A percentile compares a stretch with the other conserved stretches of the same genome.
Evolutionary conservation across 2,113 vertebrate genomes (phyloP).

Genomic region (Rafetus swinhoei): DNA sequence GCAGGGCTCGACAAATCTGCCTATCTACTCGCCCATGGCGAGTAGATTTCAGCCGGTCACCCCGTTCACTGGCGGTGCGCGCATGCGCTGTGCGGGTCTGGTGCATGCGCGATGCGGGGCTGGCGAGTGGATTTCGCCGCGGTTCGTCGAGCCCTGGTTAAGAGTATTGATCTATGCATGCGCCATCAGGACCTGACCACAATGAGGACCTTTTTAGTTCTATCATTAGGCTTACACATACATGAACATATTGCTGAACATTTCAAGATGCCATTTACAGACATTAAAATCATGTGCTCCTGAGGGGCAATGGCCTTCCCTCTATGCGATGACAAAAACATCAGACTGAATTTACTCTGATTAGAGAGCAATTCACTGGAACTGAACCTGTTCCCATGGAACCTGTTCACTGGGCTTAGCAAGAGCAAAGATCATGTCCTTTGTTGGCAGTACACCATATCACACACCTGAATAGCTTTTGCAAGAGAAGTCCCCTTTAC

Average conservation of each 20-base stretch:
- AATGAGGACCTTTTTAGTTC: neutral
- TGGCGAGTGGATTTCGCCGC: no score
- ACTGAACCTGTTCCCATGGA: neutral
- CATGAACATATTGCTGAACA: fast-evolving
- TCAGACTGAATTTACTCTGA: neutral
- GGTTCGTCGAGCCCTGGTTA: neutral
- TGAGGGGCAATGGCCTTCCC: neutral
- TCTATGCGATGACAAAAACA: neutral
- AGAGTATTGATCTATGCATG: neutral
- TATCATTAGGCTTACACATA: fast-evolving
- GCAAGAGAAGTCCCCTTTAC: neutral
- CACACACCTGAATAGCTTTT: neutral
- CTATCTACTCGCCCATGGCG: no score
- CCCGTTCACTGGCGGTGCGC: no score
- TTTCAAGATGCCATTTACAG: neutral
- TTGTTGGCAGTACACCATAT: neutral
- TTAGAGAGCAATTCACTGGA: neutral
- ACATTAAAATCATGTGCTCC: neutral
- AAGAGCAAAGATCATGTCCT: neutral
- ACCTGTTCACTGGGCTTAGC: neutral
- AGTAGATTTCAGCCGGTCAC: no score
- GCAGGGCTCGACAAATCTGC: no score
- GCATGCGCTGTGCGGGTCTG: no score
- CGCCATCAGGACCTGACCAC: neutral
- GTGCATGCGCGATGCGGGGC: no score